phyloP scores from a whole-genome alignment of 53 echinoderm and acorn worm species.

The Holothuria scabra region DNA sequence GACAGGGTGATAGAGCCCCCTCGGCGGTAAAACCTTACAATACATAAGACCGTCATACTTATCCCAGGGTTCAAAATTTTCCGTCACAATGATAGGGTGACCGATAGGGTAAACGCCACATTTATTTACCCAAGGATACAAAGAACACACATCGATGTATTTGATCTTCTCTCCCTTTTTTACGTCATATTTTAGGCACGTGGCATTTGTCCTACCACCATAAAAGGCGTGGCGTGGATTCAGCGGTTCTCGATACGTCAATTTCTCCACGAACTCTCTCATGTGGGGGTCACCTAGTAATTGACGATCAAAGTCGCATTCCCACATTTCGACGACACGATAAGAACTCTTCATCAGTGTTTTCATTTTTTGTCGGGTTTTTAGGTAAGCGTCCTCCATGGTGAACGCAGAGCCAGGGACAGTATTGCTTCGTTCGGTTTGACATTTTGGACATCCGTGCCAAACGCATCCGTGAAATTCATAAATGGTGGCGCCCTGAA shows the following conservation, averaged over 20 bases:
- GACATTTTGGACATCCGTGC: slow-evolving; percentile 56
- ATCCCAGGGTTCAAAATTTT: slow-evolving; percentile 41
- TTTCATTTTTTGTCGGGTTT: slow-evolving; percentile 69
- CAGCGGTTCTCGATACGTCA: slow-evolving; percentile 24
- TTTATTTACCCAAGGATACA: no score
- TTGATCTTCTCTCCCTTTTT: slow-evolving; percentile 17
- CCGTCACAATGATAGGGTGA: slow-evolving; percentile 47
- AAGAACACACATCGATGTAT: no score
- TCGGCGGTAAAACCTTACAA: slow-evolving; percentile 63
- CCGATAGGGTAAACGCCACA: no score
- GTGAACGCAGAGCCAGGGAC: neutral
- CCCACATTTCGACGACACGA: slow-evolving; percentile 60
- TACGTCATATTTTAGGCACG: slow-evolving; percentile 20
- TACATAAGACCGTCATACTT: slow-evolving; percentile 60
- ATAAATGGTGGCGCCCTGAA: slow-evolving; percentile 26
- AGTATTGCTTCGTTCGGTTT: neutral
- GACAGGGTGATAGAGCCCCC: no score
- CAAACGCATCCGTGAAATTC: slow-evolving; percentile 62
- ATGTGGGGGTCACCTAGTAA: slow-evolving; percentile 7
- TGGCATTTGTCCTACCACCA: slow-evolving; percentile 63
- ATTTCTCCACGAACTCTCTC: slow-evolving; percentile 16
- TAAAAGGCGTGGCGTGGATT: slow-evolving; percentile 63
- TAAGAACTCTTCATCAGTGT: slow-evolving; percentile 56
- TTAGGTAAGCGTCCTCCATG: slow-evolving; percentile 48
- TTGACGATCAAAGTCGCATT: slow-evolving; percentile 53